Evolutionary conservation across 2,888 invertebrate species (phyloP), one percentile per base, ranked within the genome.

Genomic region (Cylloceria caligata): DNA sequence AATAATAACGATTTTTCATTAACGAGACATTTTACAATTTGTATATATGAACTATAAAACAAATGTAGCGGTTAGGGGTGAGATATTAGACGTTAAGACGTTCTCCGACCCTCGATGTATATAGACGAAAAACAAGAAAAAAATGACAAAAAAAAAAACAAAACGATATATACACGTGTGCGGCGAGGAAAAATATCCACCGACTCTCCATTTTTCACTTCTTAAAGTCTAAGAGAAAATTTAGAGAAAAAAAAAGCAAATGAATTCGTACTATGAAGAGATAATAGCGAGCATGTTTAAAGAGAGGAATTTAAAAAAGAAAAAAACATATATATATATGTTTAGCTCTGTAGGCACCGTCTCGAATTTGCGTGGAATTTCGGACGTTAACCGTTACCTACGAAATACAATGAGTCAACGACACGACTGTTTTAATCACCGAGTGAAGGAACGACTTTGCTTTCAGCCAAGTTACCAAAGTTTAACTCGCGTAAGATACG

Each of bases 11-110:
- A 86, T 88, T 89, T 89, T 90, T 89, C 88, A 91, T 90, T 89
- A 89, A 89, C 86, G 87, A 89, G 80, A 87, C 87, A 91, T 91
- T 91, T 91, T 91, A 90, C 90, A 91, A 91, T 91, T 91, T 91
- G 91, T 91, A 91, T 87, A 91, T 91, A 90, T 89, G 87, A 89
- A 90, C 78, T 89, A 90, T 89, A 89, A 80, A 75, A 69, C 19
- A 71, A 74, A 78, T 45, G 67, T 82, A 82, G 57, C 67, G 52
- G 60, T 75, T 79, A 79, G 82, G 79, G 71, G 62, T 69, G 79
- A 79, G 75, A 82, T 75, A 72, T 75, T 79, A 79, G 79, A 71
- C 62, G 45, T 75, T 82, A 79, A 79, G 75, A 67, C 71, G 45
- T 82, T 82, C n/a, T n/a, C 71, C 78, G 60, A 75, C 74, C 82